These are phyloP conservation scores for Papilio polyxenes DNA, from an alignment of 1,140 invertebrate species.

Conservation along the genomic window DNA sequence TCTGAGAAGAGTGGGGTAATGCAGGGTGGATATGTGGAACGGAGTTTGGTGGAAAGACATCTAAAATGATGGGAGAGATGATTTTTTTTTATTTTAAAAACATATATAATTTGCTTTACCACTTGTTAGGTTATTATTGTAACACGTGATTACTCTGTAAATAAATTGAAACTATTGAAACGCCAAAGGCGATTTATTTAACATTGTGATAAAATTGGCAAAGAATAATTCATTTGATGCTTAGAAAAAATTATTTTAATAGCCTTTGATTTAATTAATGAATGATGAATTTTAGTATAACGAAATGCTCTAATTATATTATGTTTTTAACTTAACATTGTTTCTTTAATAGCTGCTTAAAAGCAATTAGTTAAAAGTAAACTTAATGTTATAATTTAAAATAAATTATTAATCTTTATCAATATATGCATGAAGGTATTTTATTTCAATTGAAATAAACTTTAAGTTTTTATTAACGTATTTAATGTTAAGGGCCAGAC, in stretches of 20 bases:
- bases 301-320: neutral
- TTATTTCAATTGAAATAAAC: too few relatives aligned
- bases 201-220: constrained; percentile 69
- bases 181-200: constrained; percentile 72
- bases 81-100: constrained; percentile 10
- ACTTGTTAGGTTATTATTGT: constrained; percentile 18
- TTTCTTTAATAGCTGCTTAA: neutral
- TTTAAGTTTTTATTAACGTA: too few relatives aligned
- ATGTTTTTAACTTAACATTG: neutral
- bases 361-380: neutral
- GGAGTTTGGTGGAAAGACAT: neutral
- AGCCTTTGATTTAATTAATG: constrained; percentile 13
- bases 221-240: constrained; percentile 56
- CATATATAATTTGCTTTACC: constrained; percentile 31
- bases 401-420: neutral
- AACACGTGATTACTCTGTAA: constrained; percentile 40
- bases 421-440: too few relatives aligned
- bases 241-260: constrained; percentile 45
- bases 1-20: constrained; percentile 53
- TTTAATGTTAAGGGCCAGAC: too few relatives aligned
- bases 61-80: neutral
- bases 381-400: neutral
- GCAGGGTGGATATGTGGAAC: constrained; percentile 34
- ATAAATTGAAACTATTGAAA: constrained; percentile 45
- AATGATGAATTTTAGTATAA: neutral